phyloP scores from a whole-genome alignment of 2,113 vertebrate genomes.

The Tauraco erythrolophus region DNA sequence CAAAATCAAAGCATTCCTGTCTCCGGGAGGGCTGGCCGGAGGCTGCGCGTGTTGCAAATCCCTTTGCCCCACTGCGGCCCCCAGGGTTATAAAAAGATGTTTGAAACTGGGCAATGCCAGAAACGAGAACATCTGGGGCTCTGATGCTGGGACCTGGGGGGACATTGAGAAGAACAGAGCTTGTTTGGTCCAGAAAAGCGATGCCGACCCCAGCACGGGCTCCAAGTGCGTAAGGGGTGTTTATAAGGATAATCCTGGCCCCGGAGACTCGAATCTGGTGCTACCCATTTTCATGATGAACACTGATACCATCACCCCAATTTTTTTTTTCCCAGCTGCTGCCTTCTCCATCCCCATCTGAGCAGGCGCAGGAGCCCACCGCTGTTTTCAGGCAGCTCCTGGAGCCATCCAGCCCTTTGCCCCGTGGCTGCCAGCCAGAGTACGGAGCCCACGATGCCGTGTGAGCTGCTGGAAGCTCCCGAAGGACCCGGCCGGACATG shows the following conservation, averaged over 20 bases:
- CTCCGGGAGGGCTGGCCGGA: no score
- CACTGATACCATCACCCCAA: background rate
- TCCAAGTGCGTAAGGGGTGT: fast-evolving
- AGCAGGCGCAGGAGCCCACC: background rate
- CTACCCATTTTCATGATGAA: fast-evolving
- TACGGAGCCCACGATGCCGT: background rate
- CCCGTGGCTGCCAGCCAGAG: fast-evolving
- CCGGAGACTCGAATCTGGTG: background rate
- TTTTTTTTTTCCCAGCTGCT: background rate
- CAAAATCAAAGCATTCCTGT: background rate
- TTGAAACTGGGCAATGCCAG: background rate
- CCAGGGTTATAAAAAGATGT: background rate
- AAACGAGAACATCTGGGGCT: background rate
- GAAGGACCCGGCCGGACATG: fast-evolving
- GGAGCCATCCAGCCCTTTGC: background rate
- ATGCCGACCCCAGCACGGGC: background rate
- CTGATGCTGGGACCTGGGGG: background rate
- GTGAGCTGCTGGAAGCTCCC: fast-evolving
- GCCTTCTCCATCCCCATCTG: background rate
- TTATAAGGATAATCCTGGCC: background rate
- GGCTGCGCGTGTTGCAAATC: fast-evolving
- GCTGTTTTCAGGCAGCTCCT: background rate
- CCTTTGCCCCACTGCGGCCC: background rate
- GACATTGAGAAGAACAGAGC: background rate
- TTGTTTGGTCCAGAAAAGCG: background rate